These are phyloP conservation scores for Ptychoptera contaminata DNA, from an alignment of 2,888 invertebrate genomes.

Conservation along the genomic window DNA sequence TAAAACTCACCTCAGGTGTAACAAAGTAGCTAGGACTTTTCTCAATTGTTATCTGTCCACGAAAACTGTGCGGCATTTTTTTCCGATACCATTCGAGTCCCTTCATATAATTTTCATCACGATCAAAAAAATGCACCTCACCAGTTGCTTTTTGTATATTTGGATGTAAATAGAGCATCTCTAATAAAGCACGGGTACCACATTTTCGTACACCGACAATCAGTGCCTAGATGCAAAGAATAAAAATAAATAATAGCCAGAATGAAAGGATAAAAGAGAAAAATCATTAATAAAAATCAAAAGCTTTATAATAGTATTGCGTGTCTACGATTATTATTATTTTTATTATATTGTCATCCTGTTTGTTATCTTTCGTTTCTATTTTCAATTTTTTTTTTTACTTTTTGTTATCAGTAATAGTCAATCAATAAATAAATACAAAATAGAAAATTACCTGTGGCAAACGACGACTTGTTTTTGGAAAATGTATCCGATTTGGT, in stretches of 20 bases:
- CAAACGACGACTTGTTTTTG: conserved; percentile 43
- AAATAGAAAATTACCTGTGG: conserved; percentile 35
- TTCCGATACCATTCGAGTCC: conserved; percentile 92
- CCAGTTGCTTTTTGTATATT: conserved; percentile 83
- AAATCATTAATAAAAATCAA: background rate
- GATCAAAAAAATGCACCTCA: conserved; percentile 95
- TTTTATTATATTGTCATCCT: too few relatives aligned
- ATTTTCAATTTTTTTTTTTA: too few relatives aligned
- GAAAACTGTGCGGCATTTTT: conserved; percentile 87
- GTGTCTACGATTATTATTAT: too few relatives aligned
- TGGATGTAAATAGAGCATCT: conserved; percentile 90
- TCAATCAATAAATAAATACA: background rate
- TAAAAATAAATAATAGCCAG: conserved; percentile 5
- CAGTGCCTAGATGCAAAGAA: conserved; percentile 53
- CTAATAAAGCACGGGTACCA: conserved; percentile 88
- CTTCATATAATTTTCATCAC: conserved; percentile 78
- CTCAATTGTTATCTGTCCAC: conserved; percentile 87
- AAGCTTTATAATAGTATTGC: too few relatives aligned
- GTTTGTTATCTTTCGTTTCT: too few relatives aligned
- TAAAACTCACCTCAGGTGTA: conserved; percentile 72
- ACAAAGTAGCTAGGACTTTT: conserved; percentile 98
- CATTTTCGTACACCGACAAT: conserved; percentile 94
- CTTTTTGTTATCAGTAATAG: too few relatives aligned
- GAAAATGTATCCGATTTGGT: conserved; percentile 39
- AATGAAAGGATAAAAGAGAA: too few relatives aligned